Evolutionary conservation across 2,113 vertebrate species (phyloP).

Genomic region (Spea multiplicata): DNA sequence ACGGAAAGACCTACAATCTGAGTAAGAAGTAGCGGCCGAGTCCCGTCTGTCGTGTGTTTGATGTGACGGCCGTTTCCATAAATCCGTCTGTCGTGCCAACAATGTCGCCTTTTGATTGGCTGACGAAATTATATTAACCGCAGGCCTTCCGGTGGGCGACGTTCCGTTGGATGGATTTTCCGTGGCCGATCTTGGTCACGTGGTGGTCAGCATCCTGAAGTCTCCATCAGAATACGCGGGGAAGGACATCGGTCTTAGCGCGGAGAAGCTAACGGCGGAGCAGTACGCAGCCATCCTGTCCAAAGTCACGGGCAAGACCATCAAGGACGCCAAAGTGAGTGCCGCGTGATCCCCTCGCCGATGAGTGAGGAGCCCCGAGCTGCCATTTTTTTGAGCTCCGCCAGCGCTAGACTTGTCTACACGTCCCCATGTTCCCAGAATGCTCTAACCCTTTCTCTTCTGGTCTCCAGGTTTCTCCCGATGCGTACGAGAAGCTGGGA

Average conservation of each 20-base stretch:
- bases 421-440: not conserved
- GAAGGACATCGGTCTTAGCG: conserved; percentile 60
- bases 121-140: too few species aligned
- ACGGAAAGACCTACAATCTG: conserved; percentile 55
- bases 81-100: too few species aligned
- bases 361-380: not conserved
- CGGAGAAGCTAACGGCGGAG: conserved; percentile 53
- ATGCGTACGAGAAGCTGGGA: conserved; percentile 53
- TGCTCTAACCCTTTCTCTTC: fast-evolving
- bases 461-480: conserved; percentile 58
- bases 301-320: conserved; percentile 46
- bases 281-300: conserved; percentile 57
- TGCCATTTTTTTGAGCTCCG: too few species aligned
- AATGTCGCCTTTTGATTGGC: too few species aligned
- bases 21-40: conserved; percentile 47
- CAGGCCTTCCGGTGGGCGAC: conserved; percentile 62
- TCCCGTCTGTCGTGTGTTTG: too few species aligned
- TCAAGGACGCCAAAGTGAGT: conserved; percentile 60
- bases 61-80: too few species aligned
- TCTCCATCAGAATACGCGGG: conserved; percentile 49
- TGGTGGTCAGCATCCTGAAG: conserved; percentile 63
- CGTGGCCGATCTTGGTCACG: conserved; percentile 57
- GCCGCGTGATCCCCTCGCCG: too few species aligned
- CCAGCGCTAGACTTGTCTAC: too few species aligned
- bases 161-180: conserved; percentile 62